Percentiles rank a stretch among this genome's conserved stretches.
These are phyloP conservation scores for Operophtera brumata DNA, from an alignment of 2,888 invertebrate species.

Conservation along the genomic window DNA sequence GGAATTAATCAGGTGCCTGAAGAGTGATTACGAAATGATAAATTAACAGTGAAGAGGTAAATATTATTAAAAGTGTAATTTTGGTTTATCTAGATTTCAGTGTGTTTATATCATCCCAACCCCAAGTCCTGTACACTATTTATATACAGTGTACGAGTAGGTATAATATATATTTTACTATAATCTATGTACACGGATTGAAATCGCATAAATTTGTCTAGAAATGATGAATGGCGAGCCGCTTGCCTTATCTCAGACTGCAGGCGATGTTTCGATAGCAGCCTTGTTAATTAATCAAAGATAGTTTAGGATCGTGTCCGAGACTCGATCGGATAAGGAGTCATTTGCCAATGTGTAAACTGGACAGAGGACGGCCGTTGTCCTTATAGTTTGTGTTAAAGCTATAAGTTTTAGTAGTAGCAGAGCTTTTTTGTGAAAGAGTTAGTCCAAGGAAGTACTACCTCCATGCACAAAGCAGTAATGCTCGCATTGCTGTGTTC, in stretches of 20 bases:
- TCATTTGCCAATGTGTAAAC: constrained; percentile 19
- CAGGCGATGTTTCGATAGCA: constrained; percentile 39
- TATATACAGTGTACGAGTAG: not conserved
- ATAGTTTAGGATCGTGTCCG: constrained; percentile 24
- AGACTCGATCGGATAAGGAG: constrained; percentile 19
- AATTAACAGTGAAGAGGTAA: no score
- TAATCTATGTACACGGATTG: constrained; percentile 1
- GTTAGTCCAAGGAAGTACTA: no score
- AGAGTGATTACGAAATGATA: no score
- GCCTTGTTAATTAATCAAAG: constrained; percentile 39
- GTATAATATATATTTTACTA: not conserved
- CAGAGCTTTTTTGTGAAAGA: no score
- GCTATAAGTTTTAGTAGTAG: no score
- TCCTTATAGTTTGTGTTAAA: not conserved
- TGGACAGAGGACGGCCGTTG: not conserved
- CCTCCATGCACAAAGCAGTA: no score
- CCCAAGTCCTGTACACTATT: no score
- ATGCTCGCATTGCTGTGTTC: no score
- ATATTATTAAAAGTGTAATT: no score
- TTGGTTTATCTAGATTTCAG: no score
- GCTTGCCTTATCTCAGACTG: constrained; percentile 47
- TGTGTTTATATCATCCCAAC: no score
- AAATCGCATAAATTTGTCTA: constrained; percentile 60
- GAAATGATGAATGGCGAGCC: constrained; percentile 53
- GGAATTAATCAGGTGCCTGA: no score